Evolutionary conservation across 1,140 invertebrate genomes (phyloP), one percentile per base, ranked within the genome.

Genomic region (Thaumatotibia leucotreta): DNA sequence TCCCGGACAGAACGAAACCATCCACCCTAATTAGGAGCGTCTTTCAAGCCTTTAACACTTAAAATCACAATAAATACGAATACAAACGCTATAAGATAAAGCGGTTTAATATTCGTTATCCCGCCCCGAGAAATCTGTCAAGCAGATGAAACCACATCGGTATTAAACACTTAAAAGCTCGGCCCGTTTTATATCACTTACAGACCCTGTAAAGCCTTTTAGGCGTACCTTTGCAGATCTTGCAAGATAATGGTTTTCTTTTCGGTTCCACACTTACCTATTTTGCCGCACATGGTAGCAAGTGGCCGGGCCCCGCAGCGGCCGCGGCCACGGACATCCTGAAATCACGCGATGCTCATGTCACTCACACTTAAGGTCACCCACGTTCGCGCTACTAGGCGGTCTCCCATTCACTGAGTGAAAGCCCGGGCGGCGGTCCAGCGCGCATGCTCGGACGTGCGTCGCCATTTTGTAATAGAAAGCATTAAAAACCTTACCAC

Each of bases 331-430:
- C 83, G 71, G 52, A 24, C 52, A 58, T 58, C 71, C 80, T 75
- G 75, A 70, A 67, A 67, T 84, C 80, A 82, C 76, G 66, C 73
- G 20, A 14, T 27, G 73, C 68, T 67, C 81, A 83, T 80, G 20
- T 61, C 79, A 82, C 39, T 76, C 69, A 66, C 75, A 78, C 75
- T 66, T 74, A 52, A 63, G 23, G 9, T 27, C 23, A 27, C 52
- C 24, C 52, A 58, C 52, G 79, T 77, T 74, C 75, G 58, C 67
- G 35, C 74, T 33, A 52, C 50, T 52, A 72, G 68, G 70, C 66
- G 52, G 64, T 71, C 64, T 52, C 83, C 73, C 84, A 86, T 84
- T 86, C 84, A 84, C 83, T 86, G 80, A 63, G 24, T 63, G 69
- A 63, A 70, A 67, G 75, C 79, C 79, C 76, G 76, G 76, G 76